phyloP scores from a whole-genome alignment of 2,888 invertebrate species.

The Diaprepes abbreviatus region DNA sequence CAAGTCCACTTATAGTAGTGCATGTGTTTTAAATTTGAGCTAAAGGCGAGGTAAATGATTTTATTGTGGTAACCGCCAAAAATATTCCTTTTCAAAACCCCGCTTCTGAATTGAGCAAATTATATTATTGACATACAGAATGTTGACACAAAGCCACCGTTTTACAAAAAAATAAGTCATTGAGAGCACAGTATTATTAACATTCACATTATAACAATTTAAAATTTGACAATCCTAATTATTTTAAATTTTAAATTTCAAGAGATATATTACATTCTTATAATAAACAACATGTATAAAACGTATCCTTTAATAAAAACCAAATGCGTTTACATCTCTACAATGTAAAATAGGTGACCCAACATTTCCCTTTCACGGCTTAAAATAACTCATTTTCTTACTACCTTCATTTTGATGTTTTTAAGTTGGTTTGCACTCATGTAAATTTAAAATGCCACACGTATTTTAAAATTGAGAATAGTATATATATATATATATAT shows the following conservation, averaged over 20 bases:
- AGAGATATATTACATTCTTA: too few species aligned
- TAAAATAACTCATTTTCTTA: not conserved
- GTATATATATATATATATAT: too few species aligned
- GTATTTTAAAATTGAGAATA: too few species aligned
- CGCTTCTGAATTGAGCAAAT: slow-evolving; percentile 1
- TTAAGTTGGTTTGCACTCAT: too few species aligned
- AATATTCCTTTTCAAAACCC: not conserved
- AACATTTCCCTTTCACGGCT: not conserved
- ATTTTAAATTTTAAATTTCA: too few species aligned
- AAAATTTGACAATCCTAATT: too few species aligned
- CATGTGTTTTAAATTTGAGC: not conserved
- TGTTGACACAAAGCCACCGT: not conserved
- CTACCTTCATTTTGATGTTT: too few species aligned
- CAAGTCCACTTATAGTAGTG: too few species aligned
- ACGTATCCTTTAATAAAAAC: not conserved
- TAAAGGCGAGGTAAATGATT: not conserved
- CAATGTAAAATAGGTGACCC: not conserved
- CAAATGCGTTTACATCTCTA: not conserved
- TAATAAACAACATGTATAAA: too few species aligned
- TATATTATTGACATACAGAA: not conserved
- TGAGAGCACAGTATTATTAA: too few species aligned
- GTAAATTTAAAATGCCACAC: too few species aligned
- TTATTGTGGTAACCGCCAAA: not conserved
- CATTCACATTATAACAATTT: too few species aligned
- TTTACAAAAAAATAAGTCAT: not conserved